Evolutionary conservation across 2,113 vertebrate genomes (phyloP), one percentile per base, ranked within the genome.

Genomic region (Heterotis niloticus): DNA sequence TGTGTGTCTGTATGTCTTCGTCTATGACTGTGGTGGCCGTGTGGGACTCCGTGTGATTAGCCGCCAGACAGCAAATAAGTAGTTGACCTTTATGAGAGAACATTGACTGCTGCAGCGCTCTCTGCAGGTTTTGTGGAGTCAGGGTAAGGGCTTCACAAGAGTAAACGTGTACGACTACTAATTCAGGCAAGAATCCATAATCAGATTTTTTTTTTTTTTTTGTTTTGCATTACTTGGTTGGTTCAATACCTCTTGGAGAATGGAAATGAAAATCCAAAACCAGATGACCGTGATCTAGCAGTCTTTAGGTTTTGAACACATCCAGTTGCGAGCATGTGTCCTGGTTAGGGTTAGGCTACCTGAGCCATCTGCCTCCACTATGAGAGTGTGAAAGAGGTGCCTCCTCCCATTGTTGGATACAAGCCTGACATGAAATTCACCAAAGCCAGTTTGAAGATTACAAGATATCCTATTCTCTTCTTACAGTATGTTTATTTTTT

Each of bases 361-460:
- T 17, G 54, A 74, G 52, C 34, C 20, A 52, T 54, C 70, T 72
- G 52, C n/a, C 71, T 57, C 14, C n/a, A 74, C 57, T n/a, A 23
- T 74, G 71, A 74, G 52, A 74, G 52, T n/a, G 23, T 73, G n/a
- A 56, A 73, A 73, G 24, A n/a, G 24, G 54, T 52, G 14, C 54
- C 57, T 23, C 71, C 71, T n/a, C 26, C 52, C 2, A 14, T 20
- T 74, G 71, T 74, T n/a, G 26, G 24, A 24, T 17, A 29, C 13
- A 14, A 3, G 18, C 54, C 51, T 54, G 20, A 57, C 24, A 74
- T 23, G 54, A 74, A 73, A 26, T n/a, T n/a, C n/a, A 56, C 44
- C 71, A 51, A 11, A 59, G 23, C 13, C 24, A 54, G 28, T 74
- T 9, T 14, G 26, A 24, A 44, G 34, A n/a, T 20, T 16, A 23